Percentiles rank a stretch among this genome's conserved stretches.
These are phyloP conservation scores for Quadroppia sp. DNA, from an alignment of 2,888 invertebrate species.

Conservation along the genomic window DNA sequence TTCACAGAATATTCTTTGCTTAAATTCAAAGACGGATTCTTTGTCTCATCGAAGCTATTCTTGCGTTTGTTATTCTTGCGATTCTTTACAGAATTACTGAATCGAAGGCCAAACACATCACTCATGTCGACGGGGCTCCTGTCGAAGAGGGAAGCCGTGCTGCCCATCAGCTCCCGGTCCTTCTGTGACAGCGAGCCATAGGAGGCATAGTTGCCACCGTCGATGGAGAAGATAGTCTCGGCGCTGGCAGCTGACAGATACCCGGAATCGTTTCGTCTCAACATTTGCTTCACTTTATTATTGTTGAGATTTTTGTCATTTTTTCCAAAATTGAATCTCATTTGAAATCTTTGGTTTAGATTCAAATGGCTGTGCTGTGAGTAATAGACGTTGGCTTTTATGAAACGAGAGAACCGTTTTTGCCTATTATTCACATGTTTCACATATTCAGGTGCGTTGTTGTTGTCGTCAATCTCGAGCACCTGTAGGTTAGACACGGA, in stretches of 20 bases:
- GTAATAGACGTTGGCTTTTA: not conserved
- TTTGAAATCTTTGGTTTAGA: too few species aligned
- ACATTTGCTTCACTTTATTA: not conserved
- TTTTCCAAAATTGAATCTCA: too few species aligned
- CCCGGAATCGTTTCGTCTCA: not conserved
- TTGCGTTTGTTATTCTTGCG: not conserved
- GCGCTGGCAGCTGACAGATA: constrained; percentile 3
- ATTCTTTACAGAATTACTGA: not conserved
- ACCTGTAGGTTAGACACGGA: constrained; percentile 11
- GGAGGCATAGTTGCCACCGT: not conserved
- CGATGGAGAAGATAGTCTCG: constrained; percentile 15
- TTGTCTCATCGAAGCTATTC: not conserved
- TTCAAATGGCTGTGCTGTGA: not conserved
- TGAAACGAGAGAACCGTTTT: too few species aligned
- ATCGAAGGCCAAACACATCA: not conserved
- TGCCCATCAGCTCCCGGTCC: not conserved
- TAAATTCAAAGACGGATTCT: not conserved
- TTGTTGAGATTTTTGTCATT: not conserved
- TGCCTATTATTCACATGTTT: not conserved
- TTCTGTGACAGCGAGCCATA: not conserved
- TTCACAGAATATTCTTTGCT: not conserved
- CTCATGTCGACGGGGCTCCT: not conserved
- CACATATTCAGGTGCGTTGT: not conserved
- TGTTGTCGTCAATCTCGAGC: not conserved
- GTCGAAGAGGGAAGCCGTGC: not conserved